Evolutionary conservation across 1,140 invertebrate species (phyloP).

Genomic region (Heliconius eleuchia): DNA sequence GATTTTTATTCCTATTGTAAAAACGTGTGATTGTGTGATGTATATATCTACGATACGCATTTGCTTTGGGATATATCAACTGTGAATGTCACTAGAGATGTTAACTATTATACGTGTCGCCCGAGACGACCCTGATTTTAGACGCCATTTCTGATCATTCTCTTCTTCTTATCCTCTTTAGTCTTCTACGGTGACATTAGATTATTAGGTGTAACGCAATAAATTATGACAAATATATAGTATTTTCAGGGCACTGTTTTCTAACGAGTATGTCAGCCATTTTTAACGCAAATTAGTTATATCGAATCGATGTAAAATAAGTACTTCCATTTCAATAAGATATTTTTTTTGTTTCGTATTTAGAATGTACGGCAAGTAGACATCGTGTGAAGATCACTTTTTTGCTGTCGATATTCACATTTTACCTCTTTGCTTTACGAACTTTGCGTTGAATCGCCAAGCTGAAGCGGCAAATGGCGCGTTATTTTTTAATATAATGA

Average conservation of each 20-base stretch:
- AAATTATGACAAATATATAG: conserved; percentile 55
- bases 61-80: conserved; percentile 38
- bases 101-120: too few species aligned
- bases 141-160: conserved; percentile 49
- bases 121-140: conserved; percentile 35
- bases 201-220: conserved; percentile 65
- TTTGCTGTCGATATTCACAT: conserved; percentile 65
- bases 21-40: conserved; percentile 78
- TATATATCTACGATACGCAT: conserved; percentile 66
- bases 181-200: conserved; percentile 70
- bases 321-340: conserved; percentile 80
- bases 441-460: too few species aligned
- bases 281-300: conserved; percentile 73
- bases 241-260: conserved; percentile 66
- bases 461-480: neutral
- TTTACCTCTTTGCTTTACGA: conserved; percentile 42
- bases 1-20: conserved; percentile 76
- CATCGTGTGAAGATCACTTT: conserved; percentile 58
- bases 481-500: conserved; percentile 39
- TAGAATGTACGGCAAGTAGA: conserved; percentile 71
- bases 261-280: conserved; percentile 70
- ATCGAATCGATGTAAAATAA: conserved; percentile 68
- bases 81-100: conserved; percentile 14
- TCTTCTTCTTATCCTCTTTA: conserved; percentile 42
- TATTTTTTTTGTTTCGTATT: conserved; percentile 55